Percentiles rank a stretch among this genome's conserved stretches.
Evolutionary conservation across 2,888 invertebrate species (phyloP).

Genomic region (Halictus quadricinctus): DNA sequence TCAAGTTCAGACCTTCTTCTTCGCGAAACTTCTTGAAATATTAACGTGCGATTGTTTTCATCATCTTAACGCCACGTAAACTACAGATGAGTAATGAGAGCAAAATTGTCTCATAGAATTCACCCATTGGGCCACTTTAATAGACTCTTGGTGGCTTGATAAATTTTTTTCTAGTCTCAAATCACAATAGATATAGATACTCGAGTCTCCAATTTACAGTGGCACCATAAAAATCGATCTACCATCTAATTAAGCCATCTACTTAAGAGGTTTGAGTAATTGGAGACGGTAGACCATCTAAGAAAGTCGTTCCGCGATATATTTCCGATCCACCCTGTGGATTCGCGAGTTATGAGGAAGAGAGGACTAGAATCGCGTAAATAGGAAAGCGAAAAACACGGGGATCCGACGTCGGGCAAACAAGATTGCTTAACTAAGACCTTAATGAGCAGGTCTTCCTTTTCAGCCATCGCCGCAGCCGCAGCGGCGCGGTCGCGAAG

Average conservation of each 20-base stretch:
- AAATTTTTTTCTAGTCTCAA: too few species aligned
- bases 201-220: neutral
- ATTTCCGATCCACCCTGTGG: neutral
- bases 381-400: slow-evolving; percentile 22
- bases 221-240: neutral
- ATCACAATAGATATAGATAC: neutral
- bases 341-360: slow-evolving; percentile 36
- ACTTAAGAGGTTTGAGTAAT: neutral
- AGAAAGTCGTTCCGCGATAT: neutral
- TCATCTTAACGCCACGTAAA: too few species aligned
- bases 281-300: neutral
- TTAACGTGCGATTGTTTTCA: too few species aligned
- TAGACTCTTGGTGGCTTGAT: too few species aligned
- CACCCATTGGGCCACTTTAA: too few species aligned
- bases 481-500: slow-evolving; percentile 24
- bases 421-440: slow-evolving; percentile 69
- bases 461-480: slow-evolving; percentile 50
- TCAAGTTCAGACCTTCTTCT: too few species aligned
- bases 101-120: too few species aligned
- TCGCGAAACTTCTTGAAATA: too few species aligned
- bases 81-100: too few species aligned
- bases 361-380: slow-evolving; percentile 36
- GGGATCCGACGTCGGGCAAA: slow-evolving; percentile 46
- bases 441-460: slow-evolving; percentile 68
- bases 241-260: neutral